phyloP scores from a whole-genome alignment of 2,113 vertebrate genomes.

The Phalacrocorax pelagicus region DNA sequence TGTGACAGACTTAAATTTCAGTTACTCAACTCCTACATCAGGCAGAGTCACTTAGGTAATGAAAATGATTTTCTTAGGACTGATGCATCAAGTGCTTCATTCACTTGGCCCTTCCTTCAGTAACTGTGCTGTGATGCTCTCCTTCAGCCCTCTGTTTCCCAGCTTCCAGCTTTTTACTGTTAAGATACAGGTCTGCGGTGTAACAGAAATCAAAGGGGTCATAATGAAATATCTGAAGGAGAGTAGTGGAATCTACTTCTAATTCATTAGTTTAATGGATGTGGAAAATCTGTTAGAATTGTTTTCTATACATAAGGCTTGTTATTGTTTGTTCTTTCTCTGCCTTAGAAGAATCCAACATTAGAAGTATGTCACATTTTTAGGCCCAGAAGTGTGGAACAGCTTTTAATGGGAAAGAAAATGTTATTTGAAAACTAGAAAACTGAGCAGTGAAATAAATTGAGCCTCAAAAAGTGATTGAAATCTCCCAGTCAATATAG shows the following conservation, averaged over 20 bases:
- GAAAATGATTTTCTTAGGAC: not conserved
- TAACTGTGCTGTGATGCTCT: not conserved
- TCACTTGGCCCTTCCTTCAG: not conserved
- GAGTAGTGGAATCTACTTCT: not conserved
- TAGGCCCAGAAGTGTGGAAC: constrained; percentile 1
- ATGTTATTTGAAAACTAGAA: constrained; percentile 38
- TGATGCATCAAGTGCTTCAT: not conserved
- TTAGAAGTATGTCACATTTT: not conserved
- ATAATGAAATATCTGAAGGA: not conserved
- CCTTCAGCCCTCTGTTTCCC: not conserved
- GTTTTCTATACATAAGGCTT: not conserved
- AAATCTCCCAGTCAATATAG: constrained; percentile 42
- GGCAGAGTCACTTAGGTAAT: not conserved
- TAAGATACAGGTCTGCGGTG: not conserved
- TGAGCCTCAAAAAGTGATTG: constrained; percentile 30
- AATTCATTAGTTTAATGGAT: not conserved
- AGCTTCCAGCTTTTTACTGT: not conserved
- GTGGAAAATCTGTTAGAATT: constrained; percentile 10
- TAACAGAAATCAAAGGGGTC: not conserved
- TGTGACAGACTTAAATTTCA: not conserved
- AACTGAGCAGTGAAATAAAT: constrained; percentile 39
- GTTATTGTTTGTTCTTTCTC: constrained; percentile 31
- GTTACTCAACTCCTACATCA: not conserved
- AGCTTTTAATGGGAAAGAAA: constrained; percentile 49
- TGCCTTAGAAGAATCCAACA: not conserved